A percentile compares a stretch with the other conserved stretches of the same genome.
Evolutionary conservation across 2,797 vertebrate species (phyloP).

Genomic region (Xenops minutus): DNA sequence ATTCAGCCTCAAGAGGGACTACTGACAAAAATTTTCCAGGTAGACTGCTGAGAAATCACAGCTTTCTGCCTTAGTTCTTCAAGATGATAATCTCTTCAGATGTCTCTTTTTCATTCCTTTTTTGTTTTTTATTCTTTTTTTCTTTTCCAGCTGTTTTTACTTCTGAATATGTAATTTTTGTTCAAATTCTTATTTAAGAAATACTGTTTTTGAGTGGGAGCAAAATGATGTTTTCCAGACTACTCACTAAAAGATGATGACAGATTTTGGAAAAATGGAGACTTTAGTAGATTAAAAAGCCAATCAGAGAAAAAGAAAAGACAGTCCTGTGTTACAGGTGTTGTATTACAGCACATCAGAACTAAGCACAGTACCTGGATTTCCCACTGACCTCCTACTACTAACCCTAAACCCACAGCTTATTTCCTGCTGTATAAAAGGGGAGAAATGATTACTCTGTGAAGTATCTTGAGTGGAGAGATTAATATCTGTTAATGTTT

Average conservation of each 20-base stretch:
- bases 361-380: background rate
- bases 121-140: background rate
- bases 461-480: background rate
- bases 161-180: background rate
- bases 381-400: background rate
- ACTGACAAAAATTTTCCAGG: constrained; percentile 4
- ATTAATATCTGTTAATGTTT: background rate
- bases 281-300: background rate
- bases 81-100: background rate
- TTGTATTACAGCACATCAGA: background rate
- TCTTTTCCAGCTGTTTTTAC: background rate
- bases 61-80: background rate
- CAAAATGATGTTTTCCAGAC: background rate
- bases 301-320: background rate
- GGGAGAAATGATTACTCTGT: background rate
- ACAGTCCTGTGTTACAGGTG: background rate
- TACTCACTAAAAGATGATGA: background rate
- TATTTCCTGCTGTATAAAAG: background rate
- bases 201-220: background rate
- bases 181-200: background rate
- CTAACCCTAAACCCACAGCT: background rate
- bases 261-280: background rate
- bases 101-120: background rate
- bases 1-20: background rate
- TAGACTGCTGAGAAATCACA: constrained; percentile 15